Base-by-base conservation (phyloP, 2,113 vertebrate species). In the Corythoichthys haematopterus region DNA sequence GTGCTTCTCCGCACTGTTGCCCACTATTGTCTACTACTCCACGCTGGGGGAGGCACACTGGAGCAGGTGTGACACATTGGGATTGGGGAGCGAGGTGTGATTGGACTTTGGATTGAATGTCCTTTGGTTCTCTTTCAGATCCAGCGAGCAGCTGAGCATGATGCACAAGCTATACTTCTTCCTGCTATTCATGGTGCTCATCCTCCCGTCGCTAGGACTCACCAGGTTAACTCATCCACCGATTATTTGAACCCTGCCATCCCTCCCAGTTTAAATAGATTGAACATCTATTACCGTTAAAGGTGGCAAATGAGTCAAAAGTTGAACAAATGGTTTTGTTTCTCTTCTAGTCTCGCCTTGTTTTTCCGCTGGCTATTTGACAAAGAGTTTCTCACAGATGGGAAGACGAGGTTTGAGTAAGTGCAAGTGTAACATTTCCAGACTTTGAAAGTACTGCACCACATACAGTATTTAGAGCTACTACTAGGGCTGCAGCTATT, bases 311-410 rank as follows among this genome's bases (percentile, higher is more conserved):
- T 15, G 40, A 28, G 52, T 28, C 3, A 40, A 60, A 4, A 40
- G 43, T 8, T 2, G 6, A 20, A 43, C 40, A 45, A 28, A 16
- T 61, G 8, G 4, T 43, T 43, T 61, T 46, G 20, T 62, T 46
- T 63, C n/a, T 68, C 15, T 53, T 16, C 53, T 45, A 98, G 96
- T 84, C 89, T 98, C 64, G 96, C 94, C 2, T 87, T 95, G 69
- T 96, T 99, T 89, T 96, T 98, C 80, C 93, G 91, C 12, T 98
- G 94, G 97, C 85, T 98, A 33, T 99, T 99, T 88, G 94, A 98
- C 83, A 90, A 88, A 76, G 36, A 76, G 47, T 93, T 91, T 0
- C 87, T 93, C 2, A 80, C 86, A 4, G 71, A 71, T 20, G 88
- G 79, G 38, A 91, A 91, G 61, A 46, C 97, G 56, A 88, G 93